phyloP scores from a whole-genome alignment of 2,888 invertebrate genomes.

The Patella pellucida region DNA sequence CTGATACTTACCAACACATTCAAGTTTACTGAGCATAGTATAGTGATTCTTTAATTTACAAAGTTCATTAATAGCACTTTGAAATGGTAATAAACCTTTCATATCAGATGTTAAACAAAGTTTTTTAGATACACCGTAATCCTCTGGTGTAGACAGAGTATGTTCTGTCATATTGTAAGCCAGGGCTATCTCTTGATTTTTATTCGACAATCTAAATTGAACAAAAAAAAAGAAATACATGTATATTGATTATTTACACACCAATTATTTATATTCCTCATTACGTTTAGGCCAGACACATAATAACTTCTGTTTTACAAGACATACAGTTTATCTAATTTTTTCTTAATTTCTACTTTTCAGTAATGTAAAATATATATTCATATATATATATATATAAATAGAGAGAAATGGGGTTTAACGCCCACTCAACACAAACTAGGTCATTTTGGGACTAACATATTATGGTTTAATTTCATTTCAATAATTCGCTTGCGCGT shows the following conservation, averaged over 20 bases:
- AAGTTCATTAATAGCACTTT: slow-evolving; percentile 55
- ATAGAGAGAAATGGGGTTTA: no score
- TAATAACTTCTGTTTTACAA: background rate
- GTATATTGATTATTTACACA: no score
- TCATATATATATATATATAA: background rate
- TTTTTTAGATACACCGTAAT: slow-evolving; percentile 50
- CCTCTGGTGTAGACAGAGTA: slow-evolving; percentile 38
- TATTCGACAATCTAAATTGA: slow-evolving; percentile 51
- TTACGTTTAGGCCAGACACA: no score
- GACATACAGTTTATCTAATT: background rate
- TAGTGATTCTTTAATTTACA: slow-evolving; percentile 40
- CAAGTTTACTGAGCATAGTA: slow-evolving; percentile 63
- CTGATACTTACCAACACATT: slow-evolving; percentile 58
- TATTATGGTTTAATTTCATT: no score
- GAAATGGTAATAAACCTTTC: slow-evolving; percentile 47
- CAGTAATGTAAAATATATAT: background rate
- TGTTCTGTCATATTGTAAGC: slow-evolving; percentile 59
- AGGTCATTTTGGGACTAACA: no score
- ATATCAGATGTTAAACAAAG: slow-evolving; percentile 42
- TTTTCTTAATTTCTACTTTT: background rate
- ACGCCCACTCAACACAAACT: no score
- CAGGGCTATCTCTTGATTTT: slow-evolving; percentile 52
- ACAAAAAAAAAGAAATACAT: no score
- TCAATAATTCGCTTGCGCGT: no score
- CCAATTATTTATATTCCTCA: no score